These are phyloP conservation scores for Epizoanthus ramosus DNA, from an alignment of 92 coral and sea anemone species.

Conservation along the genomic window DNA sequence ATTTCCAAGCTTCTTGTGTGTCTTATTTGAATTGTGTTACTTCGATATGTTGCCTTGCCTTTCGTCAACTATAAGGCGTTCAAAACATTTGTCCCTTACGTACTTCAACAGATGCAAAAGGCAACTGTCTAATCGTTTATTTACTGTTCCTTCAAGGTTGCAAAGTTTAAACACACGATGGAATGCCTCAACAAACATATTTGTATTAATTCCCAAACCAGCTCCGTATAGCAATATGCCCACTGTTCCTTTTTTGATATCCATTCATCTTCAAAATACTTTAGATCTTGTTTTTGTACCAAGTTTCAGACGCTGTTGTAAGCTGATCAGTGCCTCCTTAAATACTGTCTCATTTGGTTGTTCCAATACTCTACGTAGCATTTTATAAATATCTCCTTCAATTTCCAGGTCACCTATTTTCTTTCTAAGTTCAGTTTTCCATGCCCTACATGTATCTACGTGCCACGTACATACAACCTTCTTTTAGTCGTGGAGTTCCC, in stretches of 20 bases:
- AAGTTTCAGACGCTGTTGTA: slow-evolving; percentile 34
- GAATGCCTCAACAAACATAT: slow-evolving; percentile 50
- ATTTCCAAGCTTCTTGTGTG: too few species aligned
- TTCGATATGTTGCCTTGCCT: too few species aligned
- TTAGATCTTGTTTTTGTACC: not conserved
- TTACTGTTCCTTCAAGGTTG: too few species aligned
- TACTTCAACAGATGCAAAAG: too few species aligned
- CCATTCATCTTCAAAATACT: slow-evolving; percentile 50
- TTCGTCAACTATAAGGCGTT: too few species aligned
- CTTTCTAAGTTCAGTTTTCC: slow-evolving; percentile 47
- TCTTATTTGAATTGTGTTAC: too few species aligned
- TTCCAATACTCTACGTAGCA: slow-evolving; percentile 48
- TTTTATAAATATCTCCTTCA: slow-evolving; percentile 50
- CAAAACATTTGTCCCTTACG: too few species aligned
- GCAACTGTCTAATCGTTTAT: too few species aligned
- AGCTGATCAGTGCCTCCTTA: slow-evolving; percentile 21
- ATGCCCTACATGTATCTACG: slow-evolving; percentile 64
- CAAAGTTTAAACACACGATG: slow-evolving; percentile 37
- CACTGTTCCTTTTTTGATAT: slow-evolving; percentile 26
- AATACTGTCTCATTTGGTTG: slow-evolving; percentile 42
- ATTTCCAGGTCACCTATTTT: slow-evolving; percentile 26
- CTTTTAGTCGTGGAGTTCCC: slow-evolving; percentile 41
- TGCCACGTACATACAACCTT: slow-evolving; percentile 61
- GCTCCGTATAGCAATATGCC: slow-evolving; percentile 47
- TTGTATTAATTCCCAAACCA: slow-evolving; percentile 49